Base-by-base conservation (phyloP, 1,140 invertebrate species). In the Drosophila busckii region DNA sequence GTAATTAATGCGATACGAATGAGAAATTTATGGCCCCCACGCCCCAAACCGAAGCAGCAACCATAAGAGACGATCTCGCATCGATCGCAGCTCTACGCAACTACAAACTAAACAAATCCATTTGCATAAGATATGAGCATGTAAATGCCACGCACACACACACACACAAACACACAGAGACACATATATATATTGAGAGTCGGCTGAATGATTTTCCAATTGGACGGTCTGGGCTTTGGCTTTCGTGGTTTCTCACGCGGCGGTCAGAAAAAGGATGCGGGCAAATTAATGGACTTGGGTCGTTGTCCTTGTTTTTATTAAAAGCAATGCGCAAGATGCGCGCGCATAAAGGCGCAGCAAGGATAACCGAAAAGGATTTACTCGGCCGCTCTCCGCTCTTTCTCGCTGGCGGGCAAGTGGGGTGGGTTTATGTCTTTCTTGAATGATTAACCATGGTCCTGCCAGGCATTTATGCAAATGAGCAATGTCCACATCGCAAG, bases 1-100 rank as follows among this genome's bases (percentile, higher is more conserved):
- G 73, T 80, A 80, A 80, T 80, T 82, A 80, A 80, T 80, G 73
- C 73, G 73, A 80, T 80, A 82, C 73, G 73, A 73, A 80, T 80
- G 68, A 73, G 73, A 80, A 80, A 80, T 80, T 80, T 80, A 80
- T 80, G 44, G 73, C 75, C 73, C 70, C 73, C 73, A 80, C 73
- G 73, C 73, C 73, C 73, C 54, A 61, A 56, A 42, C 54, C 34
- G 26, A 37, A 2, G 10, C 46, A 26, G 23, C 26, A 28, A 26
- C 6, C 17, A 28, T 22, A 35, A 8, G 2, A 40, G 17, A 20
- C 28, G 6, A 25, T 46, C 38, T 48, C 65, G 19, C 31, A 32
- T 16, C 5, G 15, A 9, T 42, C 25, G 2, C 38, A 23, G n/a
- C 38, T 26, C 34, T 40, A n/a, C 34, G 8, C 20, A 13, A 26